Percentiles rank a stretch among this genome's conserved stretches.
phyloP scores from a whole-genome alignment of 2,797 vertebrate species.

The Peromyscus aztecus region DNA sequence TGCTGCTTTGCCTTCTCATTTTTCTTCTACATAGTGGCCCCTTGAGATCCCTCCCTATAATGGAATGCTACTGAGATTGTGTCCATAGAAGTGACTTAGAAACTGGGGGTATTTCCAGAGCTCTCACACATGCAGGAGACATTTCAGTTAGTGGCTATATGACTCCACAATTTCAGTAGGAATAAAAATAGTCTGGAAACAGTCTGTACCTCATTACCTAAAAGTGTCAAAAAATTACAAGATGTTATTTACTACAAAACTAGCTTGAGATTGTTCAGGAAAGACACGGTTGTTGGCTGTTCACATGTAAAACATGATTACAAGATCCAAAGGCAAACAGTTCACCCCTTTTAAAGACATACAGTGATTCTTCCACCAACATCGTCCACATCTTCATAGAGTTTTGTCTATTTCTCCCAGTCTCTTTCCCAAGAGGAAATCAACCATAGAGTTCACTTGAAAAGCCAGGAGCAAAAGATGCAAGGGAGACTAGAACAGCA shows the following conservation, averaged over 20 bases:
- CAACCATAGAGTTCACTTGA: neutral
- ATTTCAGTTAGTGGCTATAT: constrained; percentile 16
- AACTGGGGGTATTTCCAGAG: neutral
- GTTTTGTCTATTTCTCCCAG: neutral
- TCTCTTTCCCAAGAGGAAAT: neutral
- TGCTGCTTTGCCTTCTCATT: neutral
- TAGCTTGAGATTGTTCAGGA: neutral
- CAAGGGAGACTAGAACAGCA: neutral
- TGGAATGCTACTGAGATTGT: neutral
- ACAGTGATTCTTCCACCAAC: neutral
- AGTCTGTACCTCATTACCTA: neutral
- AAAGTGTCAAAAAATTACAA: neutral
- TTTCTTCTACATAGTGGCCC: neutral
- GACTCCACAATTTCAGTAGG: neutral
- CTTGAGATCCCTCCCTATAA: neutral
- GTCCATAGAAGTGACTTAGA: neutral
- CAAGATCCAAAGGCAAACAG: neutral
- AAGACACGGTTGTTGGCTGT: neutral
- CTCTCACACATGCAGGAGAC: neutral
- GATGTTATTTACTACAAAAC: constrained; percentile 1
- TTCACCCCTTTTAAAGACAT: neutral
- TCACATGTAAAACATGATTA: constrained; percentile 41
- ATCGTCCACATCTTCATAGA: neutral
- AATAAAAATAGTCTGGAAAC: constrained; percentile 33
- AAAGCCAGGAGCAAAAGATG: neutral